A percentile compares a stretch with the other conserved stretches of the same genome.
Evolutionary conservation across 2,113 vertebrate species (phyloP).

Genomic region (Phylloscopus trochiloides): DNA sequence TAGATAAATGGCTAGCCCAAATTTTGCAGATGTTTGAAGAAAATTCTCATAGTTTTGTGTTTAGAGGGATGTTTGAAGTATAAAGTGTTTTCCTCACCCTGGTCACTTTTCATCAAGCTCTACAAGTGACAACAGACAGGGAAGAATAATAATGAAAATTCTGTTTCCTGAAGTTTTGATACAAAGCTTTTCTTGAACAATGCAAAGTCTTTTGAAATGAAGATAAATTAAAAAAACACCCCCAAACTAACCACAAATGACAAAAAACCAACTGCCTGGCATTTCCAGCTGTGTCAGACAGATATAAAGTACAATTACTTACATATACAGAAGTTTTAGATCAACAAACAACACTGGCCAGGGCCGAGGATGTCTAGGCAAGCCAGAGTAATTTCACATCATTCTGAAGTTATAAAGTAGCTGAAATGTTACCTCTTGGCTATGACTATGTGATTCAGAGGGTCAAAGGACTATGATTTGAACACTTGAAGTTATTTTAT

Average conservation of each 20-base stretch:
- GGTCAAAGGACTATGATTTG: background rate
- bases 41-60: background rate
- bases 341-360: background rate
- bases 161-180: background rate
- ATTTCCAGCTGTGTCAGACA: background rate
- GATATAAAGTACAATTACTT: background rate
- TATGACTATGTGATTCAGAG: background rate
- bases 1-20: background rate
- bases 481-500: background rate
- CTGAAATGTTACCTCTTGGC: background rate
- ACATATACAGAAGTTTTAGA: background rate
- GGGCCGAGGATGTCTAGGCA: fast-evolving
- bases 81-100: background rate
- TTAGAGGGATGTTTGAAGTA: background rate
- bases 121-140: background rate
- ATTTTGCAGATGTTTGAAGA: background rate
- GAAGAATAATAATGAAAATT: background rate
- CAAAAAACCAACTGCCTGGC: background rate
- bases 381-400: background rate
- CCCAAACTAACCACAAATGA: background rate
- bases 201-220: background rate
- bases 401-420: background rate
- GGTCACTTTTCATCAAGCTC: background rate
- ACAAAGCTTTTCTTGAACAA: background rate
- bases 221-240: background rate